Evolutionary conservation across 2,113 vertebrate species (phyloP), one percentile per base, ranked within the genome.

Genomic region (Murina feae): DNA sequence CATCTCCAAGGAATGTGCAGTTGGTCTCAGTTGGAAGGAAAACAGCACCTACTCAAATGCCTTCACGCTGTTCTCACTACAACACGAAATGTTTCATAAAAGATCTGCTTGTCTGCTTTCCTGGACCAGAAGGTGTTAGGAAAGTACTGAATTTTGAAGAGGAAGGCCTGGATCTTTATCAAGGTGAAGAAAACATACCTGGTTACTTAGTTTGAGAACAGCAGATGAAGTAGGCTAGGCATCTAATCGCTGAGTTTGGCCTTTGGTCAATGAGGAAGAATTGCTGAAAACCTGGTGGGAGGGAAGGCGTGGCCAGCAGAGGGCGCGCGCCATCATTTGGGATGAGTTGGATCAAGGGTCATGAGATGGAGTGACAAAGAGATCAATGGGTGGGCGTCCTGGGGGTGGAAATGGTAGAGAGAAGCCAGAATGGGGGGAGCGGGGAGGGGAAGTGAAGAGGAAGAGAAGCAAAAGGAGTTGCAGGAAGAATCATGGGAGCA

Each of bases 1-100:
- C 90, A 89, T 95, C 90, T 75, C 86, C 89, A 97, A 97, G 91
- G 95, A 98, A 97, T 95, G 79, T 96, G 94, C 85, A 89, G 87
- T 86, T 79, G 90, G 91, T 72, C 75, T 87, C 53, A 68, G 83
- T 1, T 55, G 58, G 55, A 78, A 75, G 68, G 55, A 69, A 3
- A 25, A 25, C 82, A 89, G 94, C 95, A 96, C 89, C 89, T 89
- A 92, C 94, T 92, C 89, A 84, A 82, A 98, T 88, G 94, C 92
- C 95, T 96, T 95, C 37, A 58, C 4, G 75, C 96, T 63, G 87
- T 35, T 53, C 86, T 94, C 86, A 95, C 20, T 89, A 13, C 1
- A 85, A 89, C 78, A 85, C 2, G n/a, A 82, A 86, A 72, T 4
- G 39, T 39, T 71, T 51, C 85, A 96, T 92, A 69, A 97, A 96